Base-by-base conservation (phyloP, 1,140 invertebrate genomes). In the Drosophila serrata region DNA sequence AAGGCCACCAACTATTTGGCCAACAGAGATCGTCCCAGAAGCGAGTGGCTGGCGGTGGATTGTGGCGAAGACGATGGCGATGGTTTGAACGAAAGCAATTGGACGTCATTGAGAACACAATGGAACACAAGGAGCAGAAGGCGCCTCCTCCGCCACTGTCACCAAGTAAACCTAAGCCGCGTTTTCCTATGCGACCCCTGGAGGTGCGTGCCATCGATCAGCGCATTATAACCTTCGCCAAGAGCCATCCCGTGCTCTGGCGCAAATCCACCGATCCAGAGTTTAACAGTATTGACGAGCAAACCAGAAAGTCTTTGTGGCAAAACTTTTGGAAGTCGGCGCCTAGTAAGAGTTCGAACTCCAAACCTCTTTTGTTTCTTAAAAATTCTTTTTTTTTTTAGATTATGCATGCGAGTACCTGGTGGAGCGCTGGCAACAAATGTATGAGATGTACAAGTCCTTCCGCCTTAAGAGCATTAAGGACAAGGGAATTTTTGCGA, bases 401-500 rank as follows among this genome's bases (percentile, higher is more conserved):
- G 86, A 82, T 49, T 90, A 90, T 68, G 79, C 70, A 13, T 78
- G 63, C 51, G 87, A 92, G 24, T 82, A 92, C 33, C 70, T 92
- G 8, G 82, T 90, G 27, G 91, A 91, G 12, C 87, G 91, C 13
- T 92, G 91, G 91, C 76, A 91, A 31, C 91, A 92, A 46, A 85
- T 92, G 79, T 92, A 92, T 46, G 91, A 92, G 59, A 92, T 92
- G 91, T 92, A 92, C 72, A 92, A 92, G 51, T 79, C 91, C 1
- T 92, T 92, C 55, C 91, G 91, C 6, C 67, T 92, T 0, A 92
- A 92, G 53, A 91, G 75, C 24, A 92, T 92, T n/a, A 92, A 92
- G 59, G 74, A 88, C 42, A 77, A 81, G 17, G 60, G 45, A 0
- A 70, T 65, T 8, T 82, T 90, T 53, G 82, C 79, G 4, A 91